phyloP scores from a whole-genome alignment of 2,113 vertebrate genomes.

The Chaetodon trifascialis region DNA sequence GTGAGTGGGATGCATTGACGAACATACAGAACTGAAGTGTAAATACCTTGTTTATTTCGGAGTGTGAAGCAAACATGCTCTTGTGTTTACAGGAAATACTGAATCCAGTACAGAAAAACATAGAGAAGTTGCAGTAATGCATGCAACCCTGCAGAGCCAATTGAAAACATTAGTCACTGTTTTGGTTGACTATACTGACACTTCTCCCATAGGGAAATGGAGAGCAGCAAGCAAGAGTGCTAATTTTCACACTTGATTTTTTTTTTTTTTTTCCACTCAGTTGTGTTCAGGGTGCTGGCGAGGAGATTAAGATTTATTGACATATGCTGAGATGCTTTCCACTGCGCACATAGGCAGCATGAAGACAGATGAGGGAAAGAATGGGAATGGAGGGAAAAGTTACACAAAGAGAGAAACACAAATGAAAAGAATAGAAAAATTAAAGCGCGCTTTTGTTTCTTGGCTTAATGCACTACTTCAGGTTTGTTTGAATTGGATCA shows the following conservation, averaged over 20 bases:
- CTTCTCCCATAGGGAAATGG: constrained; percentile 19
- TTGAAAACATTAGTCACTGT: constrained; percentile 27
- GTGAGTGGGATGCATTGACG: constrained; percentile 21
- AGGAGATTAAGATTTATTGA: constrained; percentile 53
- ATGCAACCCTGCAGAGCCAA: constrained; percentile 8
- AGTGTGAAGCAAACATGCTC: neutral
- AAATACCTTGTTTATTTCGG: neutral
- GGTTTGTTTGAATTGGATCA: constrained; percentile 35
- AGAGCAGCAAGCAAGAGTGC: constrained; percentile 27
- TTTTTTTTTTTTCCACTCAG: neutral
- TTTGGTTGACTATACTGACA: constrained; percentile 18
- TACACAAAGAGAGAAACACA: neutral
- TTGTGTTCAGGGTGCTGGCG: neutral
- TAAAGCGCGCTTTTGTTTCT: constrained; percentile 1
- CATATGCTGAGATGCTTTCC: constrained; percentile 38
- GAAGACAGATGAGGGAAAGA: constrained; percentile 6
- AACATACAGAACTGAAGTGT: neutral
- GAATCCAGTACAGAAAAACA: neutral
- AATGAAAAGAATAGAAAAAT: neutral
- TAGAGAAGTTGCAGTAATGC: neutral
- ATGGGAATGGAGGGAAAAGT: neutral
- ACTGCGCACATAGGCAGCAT: constrained; percentile 33
- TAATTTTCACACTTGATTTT: constrained; percentile 16
- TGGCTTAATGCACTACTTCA: constrained; percentile 14
- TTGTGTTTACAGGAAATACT: neutral